Conservation (phyloP, 2,113 vertebrate genomes). For the Myanophis thanlyinensis region DNA sequence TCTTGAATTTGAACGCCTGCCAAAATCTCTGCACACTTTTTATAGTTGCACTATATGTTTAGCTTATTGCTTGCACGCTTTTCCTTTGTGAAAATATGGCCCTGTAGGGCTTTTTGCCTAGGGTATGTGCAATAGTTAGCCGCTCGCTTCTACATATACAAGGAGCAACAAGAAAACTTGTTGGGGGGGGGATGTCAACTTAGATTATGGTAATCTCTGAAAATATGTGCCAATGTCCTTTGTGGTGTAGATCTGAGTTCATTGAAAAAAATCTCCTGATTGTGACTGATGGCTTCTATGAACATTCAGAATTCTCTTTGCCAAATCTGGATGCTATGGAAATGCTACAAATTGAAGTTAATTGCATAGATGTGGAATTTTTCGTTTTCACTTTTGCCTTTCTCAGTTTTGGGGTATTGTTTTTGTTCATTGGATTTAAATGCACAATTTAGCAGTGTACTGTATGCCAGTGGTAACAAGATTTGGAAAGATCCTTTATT, state of each 20-base stretch:
- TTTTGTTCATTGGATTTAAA: constrained; percentile 40
- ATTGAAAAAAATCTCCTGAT: constrained; percentile 32
- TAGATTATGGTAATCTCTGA: constrained; percentile 41
- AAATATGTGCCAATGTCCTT: constrained; percentile 45
- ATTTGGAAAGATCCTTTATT: constrained; percentile 57
- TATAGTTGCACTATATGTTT: constrained; percentile 33
- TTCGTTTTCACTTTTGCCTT: constrained; percentile 28
- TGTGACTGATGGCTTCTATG: constrained; percentile 43
- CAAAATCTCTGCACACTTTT: background rate
- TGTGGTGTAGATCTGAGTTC: constrained; percentile 43
- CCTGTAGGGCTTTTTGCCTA: constrained; percentile 12
- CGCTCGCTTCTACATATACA: constrained; percentile 40
- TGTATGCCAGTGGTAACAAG: constrained; percentile 48
- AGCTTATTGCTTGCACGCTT: constrained; percentile 42
- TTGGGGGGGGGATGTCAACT: constrained; percentile 36
- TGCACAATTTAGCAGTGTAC: constrained; percentile 46
- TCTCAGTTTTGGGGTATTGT: constrained; percentile 28
- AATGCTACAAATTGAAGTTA: constrained; percentile 35
- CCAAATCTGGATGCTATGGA: constrained; percentile 40
- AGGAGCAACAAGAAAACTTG: constrained; percentile 18
- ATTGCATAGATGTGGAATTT: constrained; percentile 35
- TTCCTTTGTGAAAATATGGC: constrained; percentile 35
- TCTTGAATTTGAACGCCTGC: background rate
- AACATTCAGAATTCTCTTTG: constrained; percentile 41
- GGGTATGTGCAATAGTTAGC: constrained; percentile 32